phyloP scores from a whole-genome alignment of 2,888 invertebrate genomes.

The Sipunculus nudus region DNA sequence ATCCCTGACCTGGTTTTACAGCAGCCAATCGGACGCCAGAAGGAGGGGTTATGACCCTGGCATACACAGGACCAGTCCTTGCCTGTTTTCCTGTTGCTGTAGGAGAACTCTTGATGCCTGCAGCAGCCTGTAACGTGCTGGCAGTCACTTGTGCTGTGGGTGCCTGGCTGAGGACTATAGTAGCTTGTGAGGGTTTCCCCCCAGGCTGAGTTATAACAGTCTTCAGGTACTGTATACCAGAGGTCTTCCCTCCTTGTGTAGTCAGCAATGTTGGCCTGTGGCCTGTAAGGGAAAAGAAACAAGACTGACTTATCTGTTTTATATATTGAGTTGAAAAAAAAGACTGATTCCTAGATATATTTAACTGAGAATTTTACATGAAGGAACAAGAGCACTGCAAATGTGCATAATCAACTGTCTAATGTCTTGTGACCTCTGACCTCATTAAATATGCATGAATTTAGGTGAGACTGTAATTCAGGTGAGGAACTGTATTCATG shows the following conservation, averaged over 20 bases:
- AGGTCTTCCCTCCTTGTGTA: background rate
- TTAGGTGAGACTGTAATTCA: too few relatives aligned
- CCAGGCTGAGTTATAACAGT: conserved; percentile 60
- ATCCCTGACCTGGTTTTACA: conserved; percentile 36
- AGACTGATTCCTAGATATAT: too few relatives aligned
- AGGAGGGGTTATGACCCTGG: conserved; percentile 60
- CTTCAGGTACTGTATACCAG: conserved; percentile 60
- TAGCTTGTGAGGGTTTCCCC: conserved; percentile 60
- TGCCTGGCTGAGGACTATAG: conserved; percentile 56
- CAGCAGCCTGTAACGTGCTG: conserved; percentile 27
- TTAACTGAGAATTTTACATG: too few relatives aligned
- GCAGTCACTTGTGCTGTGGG: conserved; percentile 45
- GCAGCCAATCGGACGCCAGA: conserved; percentile 53
- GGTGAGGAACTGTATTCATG: too few relatives aligned
- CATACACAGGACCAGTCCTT: conserved; percentile 59
- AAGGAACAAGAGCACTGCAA: too few relatives aligned
- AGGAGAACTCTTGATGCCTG: conserved; percentile 38
- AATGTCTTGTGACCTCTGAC: too few relatives aligned
- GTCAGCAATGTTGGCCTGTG: conserved; percentile 22
- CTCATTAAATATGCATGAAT: too few relatives aligned
- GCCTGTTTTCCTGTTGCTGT: conserved; percentile 32
- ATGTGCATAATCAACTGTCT: too few relatives aligned
- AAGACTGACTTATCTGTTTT: too few relatives aligned
- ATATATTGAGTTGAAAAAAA: too few relatives aligned
- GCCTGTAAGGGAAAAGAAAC: too few relatives aligned